These are phyloP conservation scores for Tholera decimalis DNA, from an alignment of 2,888 invertebrate genomes.

Conservation along the genomic window DNA sequence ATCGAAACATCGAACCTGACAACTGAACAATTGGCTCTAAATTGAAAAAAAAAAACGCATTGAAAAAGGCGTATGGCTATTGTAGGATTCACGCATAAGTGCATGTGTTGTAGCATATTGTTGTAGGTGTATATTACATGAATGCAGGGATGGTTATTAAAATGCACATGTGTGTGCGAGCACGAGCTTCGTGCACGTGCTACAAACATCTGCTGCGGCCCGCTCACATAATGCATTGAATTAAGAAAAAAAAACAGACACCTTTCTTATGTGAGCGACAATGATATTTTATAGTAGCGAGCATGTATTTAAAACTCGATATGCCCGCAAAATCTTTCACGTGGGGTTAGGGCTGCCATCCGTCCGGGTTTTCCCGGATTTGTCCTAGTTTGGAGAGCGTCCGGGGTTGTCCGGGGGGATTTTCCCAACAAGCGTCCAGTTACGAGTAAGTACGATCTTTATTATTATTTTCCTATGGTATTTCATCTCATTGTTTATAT, in stretches of 20 bases:
- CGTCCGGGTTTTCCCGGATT: too few species aligned
- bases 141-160: conserved; percentile 54
- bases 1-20: not conserved
- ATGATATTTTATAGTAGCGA: too few species aligned
- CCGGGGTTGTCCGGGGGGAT: too few species aligned
- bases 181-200: conserved; percentile 72
- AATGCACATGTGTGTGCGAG: conserved; percentile 60
- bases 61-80: not conserved
- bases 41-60: not conserved
- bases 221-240: conserved; percentile 42
- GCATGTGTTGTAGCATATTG: conserved; percentile 34
- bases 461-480: too few species aligned
- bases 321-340: too few species aligned
- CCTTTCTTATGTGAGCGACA: conserved; percentile 16
- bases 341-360: too few species aligned
- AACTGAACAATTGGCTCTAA: not conserved
- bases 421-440: too few species aligned
- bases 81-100: not conserved
- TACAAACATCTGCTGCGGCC: conserved; percentile 67
- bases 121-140: conserved; percentile 33
- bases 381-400: too few species aligned
- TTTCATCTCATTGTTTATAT: too few species aligned
- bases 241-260: conserved; percentile 40
- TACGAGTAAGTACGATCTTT: too few species aligned
- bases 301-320: conserved; percentile 3